Conservation (phyloP, 30 jellyfish, hydroid and myxozoan genomes). For the Calvadosia cruxmelitensis region DNA sequence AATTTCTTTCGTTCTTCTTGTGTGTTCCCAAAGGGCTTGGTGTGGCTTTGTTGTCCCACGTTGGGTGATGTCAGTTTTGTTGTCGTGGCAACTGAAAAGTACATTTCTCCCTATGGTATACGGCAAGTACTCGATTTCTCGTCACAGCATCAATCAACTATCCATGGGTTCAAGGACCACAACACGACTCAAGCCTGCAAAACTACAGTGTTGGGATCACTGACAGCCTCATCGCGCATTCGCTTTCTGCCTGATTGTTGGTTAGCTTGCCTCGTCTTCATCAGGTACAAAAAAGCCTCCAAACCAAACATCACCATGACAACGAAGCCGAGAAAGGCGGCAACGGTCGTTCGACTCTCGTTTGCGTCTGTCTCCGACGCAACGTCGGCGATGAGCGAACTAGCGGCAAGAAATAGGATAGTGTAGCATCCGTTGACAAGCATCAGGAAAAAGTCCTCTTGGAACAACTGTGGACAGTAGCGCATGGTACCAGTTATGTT, state of each 20-base stretch:
- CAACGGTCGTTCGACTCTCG: neutral
- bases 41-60: too few species aligned
- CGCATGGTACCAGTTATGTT: neutral
- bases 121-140: too few species aligned
- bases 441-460: neutral
- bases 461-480: neutral
- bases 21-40: too few species aligned
- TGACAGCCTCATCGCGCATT: neutral
- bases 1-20: too few species aligned
- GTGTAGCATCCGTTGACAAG: neutral
- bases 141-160: too few species aligned
- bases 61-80: too few species aligned
- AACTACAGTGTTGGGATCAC: neutral
- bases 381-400: neutral
- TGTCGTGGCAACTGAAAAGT: too few species aligned
- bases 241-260: neutral
- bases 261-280: neutral
- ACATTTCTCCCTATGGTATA: too few species aligned
- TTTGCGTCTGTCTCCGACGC: neutral
- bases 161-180: too few species aligned
- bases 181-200: neutral
- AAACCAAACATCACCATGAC: neutral
- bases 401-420: neutral
- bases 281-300: neutral
- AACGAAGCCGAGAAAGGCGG: neutral